Base-by-base conservation (phyloP, 1,140 invertebrate genomes). In the Macrostomum lignano region DNA sequence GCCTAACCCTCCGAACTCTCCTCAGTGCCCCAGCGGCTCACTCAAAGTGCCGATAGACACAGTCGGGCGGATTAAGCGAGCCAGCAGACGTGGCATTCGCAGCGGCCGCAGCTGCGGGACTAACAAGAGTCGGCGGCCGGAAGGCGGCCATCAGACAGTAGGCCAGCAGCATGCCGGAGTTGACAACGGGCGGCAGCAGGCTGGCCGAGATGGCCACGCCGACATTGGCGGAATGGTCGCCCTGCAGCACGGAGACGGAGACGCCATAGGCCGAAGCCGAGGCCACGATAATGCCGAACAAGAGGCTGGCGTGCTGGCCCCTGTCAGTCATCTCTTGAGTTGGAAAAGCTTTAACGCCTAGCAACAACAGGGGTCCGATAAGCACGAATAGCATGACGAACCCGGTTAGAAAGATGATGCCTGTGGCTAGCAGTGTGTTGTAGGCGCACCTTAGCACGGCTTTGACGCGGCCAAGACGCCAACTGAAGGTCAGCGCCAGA, bases 121-220 rank as follows among this genome's bases (percentile, higher is more conserved):
- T 5, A 31, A 30, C 33, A 9, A 7, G 14, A 11, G 19, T 21
- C 22, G 25, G 40, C 17, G 14, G 15, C 17, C 14, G 13, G 23
- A 31, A 35, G 21, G 21, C 22, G 5, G 36, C 3, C 11, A 25
- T 21, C 32, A 25, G 22, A 24, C 19, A 7, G 35, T 46, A 63
- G 66, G 66, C 59, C 73, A 72, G 46, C 70, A 71, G 52, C n/a
- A n/a, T n/a, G n/a, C n/a, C n/a, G n/a, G n/a, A n/a, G n/a, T 79
- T 79, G 4, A 78, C 73, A 38, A 73, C 70, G 9, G 74, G 75
- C n/a, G 74, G 74, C 31, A 81, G 46, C 21, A 78, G 55, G 1
- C 74, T 78, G 2, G 75, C 74, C 2, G 74, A 77, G 46, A 79
- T 78, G 3, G 75, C 75, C 22, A 81, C 75, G 41, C 74, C 74